These are phyloP conservation scores for Trachelus tabidus DNA, from an alignment of 2,888 invertebrate genomes.

Conservation along the genomic window DNA sequence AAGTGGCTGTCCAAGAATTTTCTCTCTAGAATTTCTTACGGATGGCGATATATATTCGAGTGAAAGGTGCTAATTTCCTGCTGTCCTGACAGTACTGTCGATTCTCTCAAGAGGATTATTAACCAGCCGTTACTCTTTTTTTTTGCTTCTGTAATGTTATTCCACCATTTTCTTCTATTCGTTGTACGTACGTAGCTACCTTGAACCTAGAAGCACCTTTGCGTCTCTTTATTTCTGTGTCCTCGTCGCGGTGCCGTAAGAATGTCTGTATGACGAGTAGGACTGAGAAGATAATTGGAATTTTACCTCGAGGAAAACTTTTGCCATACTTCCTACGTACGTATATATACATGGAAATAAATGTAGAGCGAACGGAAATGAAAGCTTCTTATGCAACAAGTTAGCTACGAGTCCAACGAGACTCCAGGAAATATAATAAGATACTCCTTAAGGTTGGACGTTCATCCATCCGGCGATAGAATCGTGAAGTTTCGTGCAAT, in stretches of 20 bases:
- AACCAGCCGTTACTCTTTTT: background rate
- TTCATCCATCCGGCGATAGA: background rate
- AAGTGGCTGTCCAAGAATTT: constrained; percentile 10
- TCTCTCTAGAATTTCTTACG: constrained; percentile 18
- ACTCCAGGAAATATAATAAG: background rate
- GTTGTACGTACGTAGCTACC: background rate
- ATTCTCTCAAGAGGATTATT: background rate
- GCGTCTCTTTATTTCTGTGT: no score
- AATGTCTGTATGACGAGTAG: background rate
- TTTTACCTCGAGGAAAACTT: background rate
- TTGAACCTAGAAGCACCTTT: background rate
- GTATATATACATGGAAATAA: background rate
- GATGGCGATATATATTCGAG: constrained; percentile 13
- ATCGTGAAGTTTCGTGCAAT: background rate
- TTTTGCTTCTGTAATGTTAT: background rate
- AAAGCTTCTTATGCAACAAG: background rate
- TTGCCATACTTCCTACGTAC: background rate
- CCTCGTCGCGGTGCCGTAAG: no score
- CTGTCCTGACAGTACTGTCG: background rate
- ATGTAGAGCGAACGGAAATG: background rate
- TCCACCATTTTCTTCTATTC: background rate
- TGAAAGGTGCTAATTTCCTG: constrained; percentile 2
- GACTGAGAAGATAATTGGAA: background rate
- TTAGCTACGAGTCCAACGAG: background rate
- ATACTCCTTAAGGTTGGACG: background rate